Base-by-base conservation (phyloP, 2,888 invertebrate genomes). In the Sisyra nigra region DNA sequence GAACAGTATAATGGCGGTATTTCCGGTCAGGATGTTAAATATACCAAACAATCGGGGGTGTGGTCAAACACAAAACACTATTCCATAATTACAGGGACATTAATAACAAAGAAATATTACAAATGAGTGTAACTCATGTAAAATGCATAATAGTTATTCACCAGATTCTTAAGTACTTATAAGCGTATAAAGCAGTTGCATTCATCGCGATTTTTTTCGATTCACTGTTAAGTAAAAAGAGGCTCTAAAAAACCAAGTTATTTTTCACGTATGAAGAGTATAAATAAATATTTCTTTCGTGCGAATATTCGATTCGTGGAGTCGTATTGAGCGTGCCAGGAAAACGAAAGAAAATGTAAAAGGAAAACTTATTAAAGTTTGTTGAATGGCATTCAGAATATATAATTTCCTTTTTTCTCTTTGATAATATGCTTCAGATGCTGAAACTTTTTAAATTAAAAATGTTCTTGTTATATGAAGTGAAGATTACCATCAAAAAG, bases 401-500 rank as follows among this genome's bases (percentile, higher is more conserved):
- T 35, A 35, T 35, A 35, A 35, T 35, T 35, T 35, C 35, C 35
- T 35, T 35, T 35, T 35, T 35, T 35, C 35, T 15, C 35, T 35
- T 35, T 35, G 35, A 35, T 35, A 35, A 35, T 35, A 35, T 35
- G 35, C 35, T 13, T 35, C 35, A 14, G 35, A 35, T 13, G 35
- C 15, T 35, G 35, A 35, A 35, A 35, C 14, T 35, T 35, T 35
- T 35, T 35, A 35, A 35, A 35, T 35, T 35, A 35, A 35, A 35
- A 35, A 35, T 35, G 17, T 35, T 35, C 35, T 35, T 13, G 13
- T 7, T 35, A 15, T 35, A 35, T 35, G 35, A 35, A 35, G 35
- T 35, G 35, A 35, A 35, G 35, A 35, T 35, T 35, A 35, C 17
- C 35, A 35, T 35, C 35, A 35, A 35, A 35, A 35, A 35, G 35